Conservation (phyloP, 1,140 invertebrate genomes). For the Bursaphelenchus mucronatus region DNA sequence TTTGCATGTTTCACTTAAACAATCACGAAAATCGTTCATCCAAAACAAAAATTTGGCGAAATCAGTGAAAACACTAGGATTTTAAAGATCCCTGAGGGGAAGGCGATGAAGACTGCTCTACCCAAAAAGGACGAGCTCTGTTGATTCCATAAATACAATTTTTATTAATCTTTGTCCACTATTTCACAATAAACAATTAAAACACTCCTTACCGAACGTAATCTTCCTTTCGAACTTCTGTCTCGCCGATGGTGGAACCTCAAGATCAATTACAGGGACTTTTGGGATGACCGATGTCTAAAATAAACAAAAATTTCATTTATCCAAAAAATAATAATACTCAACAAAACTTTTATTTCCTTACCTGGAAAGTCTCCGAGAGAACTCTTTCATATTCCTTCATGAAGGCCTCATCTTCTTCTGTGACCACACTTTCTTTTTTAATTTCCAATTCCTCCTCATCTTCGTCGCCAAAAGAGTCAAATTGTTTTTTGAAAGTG, state of each 20-base stretch:
- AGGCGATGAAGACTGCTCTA: constrained; percentile 1
- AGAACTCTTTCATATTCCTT: constrained; percentile 45
- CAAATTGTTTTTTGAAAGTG: too few species aligned
- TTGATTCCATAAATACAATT: constrained; percentile 6
- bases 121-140: neutral
- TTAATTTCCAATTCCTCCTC: constrained; percentile 23
- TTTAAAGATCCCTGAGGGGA: neutral
- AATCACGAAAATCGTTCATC: neutral
- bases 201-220: constrained; percentile 37
- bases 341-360: constrained; percentile 15
- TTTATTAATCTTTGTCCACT: neutral
- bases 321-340: constrained; percentile 23
- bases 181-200: neutral
- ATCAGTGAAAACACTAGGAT: neutral
- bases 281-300: constrained; percentile 23
- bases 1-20: too few species aligned
- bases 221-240: constrained; percentile 50
- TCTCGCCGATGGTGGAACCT: constrained; percentile 42
- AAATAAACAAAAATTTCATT: constrained; percentile 12
- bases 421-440: constrained; percentile 23
- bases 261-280: constrained; percentile 32
- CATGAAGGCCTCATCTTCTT: constrained; percentile 44
- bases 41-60: neutral
- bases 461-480: constrained; percentile 12
- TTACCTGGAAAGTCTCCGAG: constrained; percentile 41